Evolutionary conservation across 2,888 invertebrate species (phyloP).

Genomic region (Aspidiotus rigidus): DNA sequence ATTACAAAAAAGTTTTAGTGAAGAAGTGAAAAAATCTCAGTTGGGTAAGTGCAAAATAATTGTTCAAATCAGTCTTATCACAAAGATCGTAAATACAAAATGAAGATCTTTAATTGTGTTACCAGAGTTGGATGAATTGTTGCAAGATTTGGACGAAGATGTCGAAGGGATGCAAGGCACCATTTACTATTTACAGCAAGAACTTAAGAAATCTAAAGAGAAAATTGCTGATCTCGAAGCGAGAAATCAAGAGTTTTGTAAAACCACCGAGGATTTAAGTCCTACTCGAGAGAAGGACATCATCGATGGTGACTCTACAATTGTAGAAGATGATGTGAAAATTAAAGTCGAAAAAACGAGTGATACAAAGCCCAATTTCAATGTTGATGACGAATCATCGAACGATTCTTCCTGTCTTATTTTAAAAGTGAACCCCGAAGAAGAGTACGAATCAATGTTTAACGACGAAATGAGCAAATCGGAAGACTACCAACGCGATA

Average conservation of each 20-base stretch:
- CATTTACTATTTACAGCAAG: constrained; percentile 85
- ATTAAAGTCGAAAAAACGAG: background rate
- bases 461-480: constrained; percentile 42
- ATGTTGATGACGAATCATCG: constrained; percentile 41
- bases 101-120: too few relatives aligned
- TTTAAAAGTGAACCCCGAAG: constrained; percentile 45
- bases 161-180: constrained; percentile 98
- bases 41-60: constrained; percentile 56
- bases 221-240: constrained; percentile 45
- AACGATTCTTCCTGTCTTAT: constrained; percentile 45
- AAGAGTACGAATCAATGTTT: constrained; percentile 38
- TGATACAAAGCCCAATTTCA: constrained; percentile 1
- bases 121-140: constrained; percentile 83
- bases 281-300: constrained; percentile 8
- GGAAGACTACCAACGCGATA: constrained; percentile 14
- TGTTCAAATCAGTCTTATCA: too few relatives aligned
- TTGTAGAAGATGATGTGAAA: background rate
- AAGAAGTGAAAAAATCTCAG: constrained; percentile 93
- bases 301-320: background rate
- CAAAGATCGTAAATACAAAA: too few relatives aligned
- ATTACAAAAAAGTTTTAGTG: constrained; percentile 86
- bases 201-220: constrained; percentile 74
- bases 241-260: constrained; percentile 19
- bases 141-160: constrained; percentile 92
- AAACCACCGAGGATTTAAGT: constrained; percentile 16